Evolutionary conservation across 2,888 invertebrate species (phyloP).

Genomic region (Hyles lineata): DNA sequence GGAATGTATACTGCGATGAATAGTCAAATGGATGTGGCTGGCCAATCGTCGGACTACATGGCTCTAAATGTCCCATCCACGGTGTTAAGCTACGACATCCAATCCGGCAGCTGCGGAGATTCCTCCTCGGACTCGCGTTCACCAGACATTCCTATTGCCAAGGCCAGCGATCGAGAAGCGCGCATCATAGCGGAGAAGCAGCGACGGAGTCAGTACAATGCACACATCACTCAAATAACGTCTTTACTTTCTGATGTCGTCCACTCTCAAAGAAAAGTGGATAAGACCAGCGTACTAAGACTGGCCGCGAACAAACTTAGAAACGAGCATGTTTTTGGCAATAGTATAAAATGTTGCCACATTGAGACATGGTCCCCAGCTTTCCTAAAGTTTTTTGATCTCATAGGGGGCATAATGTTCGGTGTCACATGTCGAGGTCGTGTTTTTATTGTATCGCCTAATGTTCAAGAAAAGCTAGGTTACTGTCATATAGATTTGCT

Average conservation of each 20-base stretch:
- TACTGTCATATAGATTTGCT: conserved; percentile 95
- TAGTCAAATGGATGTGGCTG: conserved; percentile 55
- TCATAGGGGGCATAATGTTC: conserved; percentile 92
- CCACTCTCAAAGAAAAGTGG: conserved; percentile 92
- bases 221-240: conserved; percentile 92
- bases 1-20: conserved; percentile 59
- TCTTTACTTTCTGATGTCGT: conserved; percentile 93
- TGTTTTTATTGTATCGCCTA: conserved; percentile 93
- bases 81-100: conserved; percentile 55
- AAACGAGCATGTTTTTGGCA: conserved; percentile 89
- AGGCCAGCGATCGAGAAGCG: conserved; percentile 90
- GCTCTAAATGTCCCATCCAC: conserved; percentile 59
- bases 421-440: conserved; percentile 92
- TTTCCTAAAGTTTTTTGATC: conserved; percentile 86
- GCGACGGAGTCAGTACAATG: conserved; percentile 94
- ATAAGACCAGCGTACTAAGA: conserved; percentile 95
- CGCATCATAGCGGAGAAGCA: conserved; percentile 96
- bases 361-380: conserved; percentile 82
- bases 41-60: conserved; percentile 59
- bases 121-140: conserved; percentile 77
- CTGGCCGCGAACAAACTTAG: conserved; percentile 94
- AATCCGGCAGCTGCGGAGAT: conserved; percentile 64
- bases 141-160: conserved; percentile 68
- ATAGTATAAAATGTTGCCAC: conserved; percentile 78
- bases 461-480: conserved; percentile 93